Conservation (phyloP, 1,140 invertebrate genomes). For the Tetragonula clypearis region DNA sequence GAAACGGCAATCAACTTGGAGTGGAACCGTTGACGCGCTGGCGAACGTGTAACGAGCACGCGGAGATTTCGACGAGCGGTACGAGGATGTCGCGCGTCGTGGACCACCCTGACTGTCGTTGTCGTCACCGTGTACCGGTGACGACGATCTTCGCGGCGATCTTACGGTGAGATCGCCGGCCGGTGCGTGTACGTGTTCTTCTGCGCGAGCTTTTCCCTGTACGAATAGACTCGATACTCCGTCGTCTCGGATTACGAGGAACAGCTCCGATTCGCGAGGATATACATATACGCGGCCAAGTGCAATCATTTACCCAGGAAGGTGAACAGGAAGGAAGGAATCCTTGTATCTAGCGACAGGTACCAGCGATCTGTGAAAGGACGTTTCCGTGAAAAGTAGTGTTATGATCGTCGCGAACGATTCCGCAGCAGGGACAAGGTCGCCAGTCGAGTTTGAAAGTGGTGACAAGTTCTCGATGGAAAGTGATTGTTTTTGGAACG, state of each 20-base stretch:
- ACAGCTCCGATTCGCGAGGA: background rate
- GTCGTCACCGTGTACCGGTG: constrained; percentile 61
- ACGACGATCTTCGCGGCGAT: constrained; percentile 54
- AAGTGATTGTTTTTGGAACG: constrained; percentile 5
- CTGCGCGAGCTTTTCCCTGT: background rate
- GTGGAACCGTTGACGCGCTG: background rate
- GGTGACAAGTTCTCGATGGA: constrained; percentile 1
- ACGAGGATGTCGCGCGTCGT: constrained; percentile 68
- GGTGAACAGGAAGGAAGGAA: background rate
- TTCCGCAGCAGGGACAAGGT: background rate
- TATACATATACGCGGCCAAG: background rate
- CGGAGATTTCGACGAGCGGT: constrained; percentile 72
- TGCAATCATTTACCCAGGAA: background rate
- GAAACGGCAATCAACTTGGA: background rate
- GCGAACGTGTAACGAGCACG: constrained; percentile 5
- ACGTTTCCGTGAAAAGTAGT: background rate
- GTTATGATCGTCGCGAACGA: constrained; percentile 30
- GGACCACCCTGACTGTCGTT: constrained; percentile 68
- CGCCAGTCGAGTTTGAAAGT: background rate
- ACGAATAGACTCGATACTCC: constrained; percentile 3
- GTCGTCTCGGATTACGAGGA: background rate
- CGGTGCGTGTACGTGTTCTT: constrained; percentile 4
- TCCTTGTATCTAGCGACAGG: background rate
- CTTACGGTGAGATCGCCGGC: constrained; percentile 35
- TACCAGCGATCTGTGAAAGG: too few relatives aligned